Conservation (phyloP, 2,797 vertebrate genomes). For the Serranus cabrilla region DNA sequence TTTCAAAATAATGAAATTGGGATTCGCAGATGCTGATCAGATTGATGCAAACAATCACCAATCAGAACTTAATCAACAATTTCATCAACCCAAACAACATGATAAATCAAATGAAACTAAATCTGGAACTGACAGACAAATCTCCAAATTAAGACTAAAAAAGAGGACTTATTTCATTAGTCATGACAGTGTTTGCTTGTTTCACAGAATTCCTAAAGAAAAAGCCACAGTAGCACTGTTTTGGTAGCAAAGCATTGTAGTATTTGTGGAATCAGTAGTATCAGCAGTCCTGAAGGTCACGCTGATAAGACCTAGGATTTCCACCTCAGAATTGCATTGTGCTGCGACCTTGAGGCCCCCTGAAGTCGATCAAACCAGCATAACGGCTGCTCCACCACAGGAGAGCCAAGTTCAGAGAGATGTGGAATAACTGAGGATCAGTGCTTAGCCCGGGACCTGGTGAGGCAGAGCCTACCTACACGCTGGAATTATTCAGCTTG, state of each 20-base stretch:
- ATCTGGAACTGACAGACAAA: background rate
- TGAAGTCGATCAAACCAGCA: constrained; percentile 82
- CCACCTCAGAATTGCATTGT: constrained; percentile 80
- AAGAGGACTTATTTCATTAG: constrained; percentile 19
- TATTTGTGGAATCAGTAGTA: constrained; percentile 79
- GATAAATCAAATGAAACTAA: background rate
- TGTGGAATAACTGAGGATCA: constrained; percentile 78
- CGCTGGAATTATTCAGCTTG: constrained; percentile 43
- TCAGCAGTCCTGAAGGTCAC: constrained; percentile 85
- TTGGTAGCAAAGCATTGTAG: constrained; percentile 49
- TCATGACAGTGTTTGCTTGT: constrained; percentile 17
- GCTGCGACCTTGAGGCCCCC: constrained; percentile 82
- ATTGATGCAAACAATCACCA: background rate
- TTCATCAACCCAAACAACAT: background rate
- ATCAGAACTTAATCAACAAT: background rate
- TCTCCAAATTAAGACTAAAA: background rate
- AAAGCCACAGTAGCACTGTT: constrained; percentile 24
- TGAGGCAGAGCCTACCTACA: constrained; percentile 53
- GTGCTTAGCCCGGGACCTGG: constrained; percentile 62
- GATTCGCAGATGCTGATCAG: too few relatives aligned
- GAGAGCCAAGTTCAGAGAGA: constrained; percentile 74
- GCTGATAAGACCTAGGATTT: constrained; percentile 86
- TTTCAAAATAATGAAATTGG: background rate
- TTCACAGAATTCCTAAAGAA: constrained; percentile 39
- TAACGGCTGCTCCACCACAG: constrained; percentile 69